Evolutionary conservation across 1,140 invertebrate species (phyloP).

Genomic region (Psix sp.): DNA sequence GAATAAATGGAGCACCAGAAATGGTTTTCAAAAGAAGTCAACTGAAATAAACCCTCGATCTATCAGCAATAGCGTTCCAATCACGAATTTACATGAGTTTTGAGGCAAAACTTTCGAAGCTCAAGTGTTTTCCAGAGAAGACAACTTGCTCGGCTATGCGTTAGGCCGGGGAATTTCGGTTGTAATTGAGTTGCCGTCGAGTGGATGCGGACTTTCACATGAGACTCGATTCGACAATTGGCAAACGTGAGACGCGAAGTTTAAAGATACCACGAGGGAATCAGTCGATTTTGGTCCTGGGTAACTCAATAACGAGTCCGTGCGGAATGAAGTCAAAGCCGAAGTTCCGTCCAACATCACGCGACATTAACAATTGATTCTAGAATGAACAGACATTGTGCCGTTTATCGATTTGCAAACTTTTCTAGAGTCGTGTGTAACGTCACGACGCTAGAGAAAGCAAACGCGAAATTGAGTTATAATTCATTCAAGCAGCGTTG

Average conservation of each 20-base stretch:
- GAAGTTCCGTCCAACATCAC: slow-evolving; percentile 9
- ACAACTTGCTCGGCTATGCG: slow-evolving; percentile 65
- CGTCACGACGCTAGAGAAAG: too few relatives aligned
- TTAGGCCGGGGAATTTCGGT: slow-evolving; percentile 67
- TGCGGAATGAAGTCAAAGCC: not conserved
- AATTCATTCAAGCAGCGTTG: too few relatives aligned
- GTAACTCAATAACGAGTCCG: slow-evolving; percentile 27
- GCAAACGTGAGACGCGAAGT: slow-evolving; percentile 37
- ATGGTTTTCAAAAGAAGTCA: too few relatives aligned
- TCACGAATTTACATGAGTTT: not conserved
- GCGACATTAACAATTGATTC: slow-evolving; percentile 30
- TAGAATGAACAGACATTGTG: not conserved
- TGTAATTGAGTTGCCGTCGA: slow-evolving; percentile 73
- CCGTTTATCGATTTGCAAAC: slow-evolving; percentile 6
- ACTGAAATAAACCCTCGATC: too few relatives aligned
- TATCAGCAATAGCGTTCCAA: too few relatives aligned
- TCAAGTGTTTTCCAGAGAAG: slow-evolving; percentile 36
- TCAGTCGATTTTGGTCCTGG: slow-evolving; percentile 13
- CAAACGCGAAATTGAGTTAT: too few relatives aligned
- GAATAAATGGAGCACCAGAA: too few relatives aligned
- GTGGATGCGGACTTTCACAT: slow-evolving; percentile 56
- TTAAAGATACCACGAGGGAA: slow-evolving; percentile 39
- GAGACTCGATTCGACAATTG: slow-evolving; percentile 40
- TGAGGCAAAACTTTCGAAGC: too few relatives aligned
- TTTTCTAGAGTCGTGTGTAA: too few relatives aligned